Evolutionary conservation across 2,797 vertebrate species (phyloP).

Genomic region (Odontamblyopus rebecca): DNA sequence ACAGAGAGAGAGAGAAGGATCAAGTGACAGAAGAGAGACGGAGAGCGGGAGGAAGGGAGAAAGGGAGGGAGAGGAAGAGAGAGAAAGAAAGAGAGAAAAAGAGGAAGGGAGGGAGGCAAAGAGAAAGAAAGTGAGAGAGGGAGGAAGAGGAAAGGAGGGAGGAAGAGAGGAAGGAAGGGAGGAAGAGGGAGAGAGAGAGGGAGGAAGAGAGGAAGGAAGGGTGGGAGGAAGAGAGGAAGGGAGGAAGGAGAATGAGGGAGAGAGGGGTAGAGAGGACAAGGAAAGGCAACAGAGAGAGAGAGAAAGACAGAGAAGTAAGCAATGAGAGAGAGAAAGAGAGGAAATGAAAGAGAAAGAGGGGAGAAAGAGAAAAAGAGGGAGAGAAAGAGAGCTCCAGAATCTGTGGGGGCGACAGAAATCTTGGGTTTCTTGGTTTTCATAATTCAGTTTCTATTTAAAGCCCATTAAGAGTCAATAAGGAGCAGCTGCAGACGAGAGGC

Average conservation of each 20-base stretch:
- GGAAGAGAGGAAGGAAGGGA: neutral
- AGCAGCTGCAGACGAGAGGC: neutral
- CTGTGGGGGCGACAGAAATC: neutral
- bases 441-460: conserved; percentile 3
- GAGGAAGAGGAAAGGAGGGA: neutral
- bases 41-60: too few species aligned
- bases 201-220: too few species aligned
- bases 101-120: too few species aligned
- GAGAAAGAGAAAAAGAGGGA: conserved; percentile 34
- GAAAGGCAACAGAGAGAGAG: too few species aligned
- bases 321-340: too few species aligned
- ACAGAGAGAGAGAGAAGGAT: conserved; percentile 71
- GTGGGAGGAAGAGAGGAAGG: too few species aligned
- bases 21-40: conserved; percentile 61
- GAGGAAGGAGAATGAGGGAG: neutral
- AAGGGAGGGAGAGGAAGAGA: neutral
- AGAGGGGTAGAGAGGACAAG: too few species aligned
- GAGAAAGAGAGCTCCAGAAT: conserved; percentile 39
- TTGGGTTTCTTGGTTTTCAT: conserved; percentile 1
- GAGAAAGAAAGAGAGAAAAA: too few species aligned
- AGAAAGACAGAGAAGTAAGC: too few species aligned
- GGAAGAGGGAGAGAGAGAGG: neutral
- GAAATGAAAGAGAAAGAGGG: too few species aligned
- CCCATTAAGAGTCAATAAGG: neutral
- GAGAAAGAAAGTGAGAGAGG: neutral